Conservation (phyloP, 2,888 invertebrate genomes). For the Drosophila quinaria region DNA sequence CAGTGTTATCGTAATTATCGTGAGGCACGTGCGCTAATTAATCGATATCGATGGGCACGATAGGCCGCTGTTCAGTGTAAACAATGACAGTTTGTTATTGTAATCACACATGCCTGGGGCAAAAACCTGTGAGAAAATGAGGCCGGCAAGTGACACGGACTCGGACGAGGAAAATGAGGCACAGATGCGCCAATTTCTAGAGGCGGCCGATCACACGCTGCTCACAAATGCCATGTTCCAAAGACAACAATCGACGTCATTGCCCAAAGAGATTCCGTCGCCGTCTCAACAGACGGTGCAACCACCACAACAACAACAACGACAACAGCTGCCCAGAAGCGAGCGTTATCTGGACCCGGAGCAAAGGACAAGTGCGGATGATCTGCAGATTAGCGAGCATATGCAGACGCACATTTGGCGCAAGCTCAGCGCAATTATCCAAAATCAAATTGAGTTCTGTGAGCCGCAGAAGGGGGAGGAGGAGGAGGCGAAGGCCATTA, state of each 20-base stretch:
- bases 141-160: slow-evolving; percentile 17
- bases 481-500: slow-evolving; percentile 11
- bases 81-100: slow-evolving; percentile 5
- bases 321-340: slow-evolving; percentile 40
- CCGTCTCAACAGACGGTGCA: no score
- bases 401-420: slow-evolving; percentile 75
- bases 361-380: slow-evolving; percentile 34
- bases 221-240: slow-evolving; percentile 76
- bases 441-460: slow-evolving; percentile 68
- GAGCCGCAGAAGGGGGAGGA: slow-evolving; percentile 11
- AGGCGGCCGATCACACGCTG: slow-evolving; percentile 76
- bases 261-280: neutral
- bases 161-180: slow-evolving; percentile 64
- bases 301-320: neutral
- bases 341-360: slow-evolving; percentile 67
- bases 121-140: neutral
- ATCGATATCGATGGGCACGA: slow-evolving; percentile 1
- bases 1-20: neutral
- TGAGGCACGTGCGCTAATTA: neutral
- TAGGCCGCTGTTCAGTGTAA: neutral
- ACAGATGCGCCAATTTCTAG: slow-evolving; percentile 66
- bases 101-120: neutral
- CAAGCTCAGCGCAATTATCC: slow-evolving; percentile 65
- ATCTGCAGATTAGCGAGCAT: slow-evolving; percentile 70
- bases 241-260: neutral